Conservation (phyloP, 2,113 vertebrate species). For the Eulemur rufifrons region DNA sequence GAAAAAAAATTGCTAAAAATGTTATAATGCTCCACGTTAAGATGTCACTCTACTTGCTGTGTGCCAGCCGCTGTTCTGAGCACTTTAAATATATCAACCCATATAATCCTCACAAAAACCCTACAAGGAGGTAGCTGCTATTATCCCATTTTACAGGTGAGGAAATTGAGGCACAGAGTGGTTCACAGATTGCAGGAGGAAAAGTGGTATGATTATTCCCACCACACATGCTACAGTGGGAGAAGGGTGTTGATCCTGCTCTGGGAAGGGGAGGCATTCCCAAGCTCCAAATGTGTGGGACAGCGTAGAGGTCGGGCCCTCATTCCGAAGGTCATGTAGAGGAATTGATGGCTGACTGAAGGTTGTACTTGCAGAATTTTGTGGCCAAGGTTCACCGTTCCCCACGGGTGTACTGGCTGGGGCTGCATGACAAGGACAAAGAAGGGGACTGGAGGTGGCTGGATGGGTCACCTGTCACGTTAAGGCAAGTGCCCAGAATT, state of each 20-base stretch:
- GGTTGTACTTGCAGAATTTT: slow-evolving; percentile 57
- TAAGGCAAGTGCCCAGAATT: slow-evolving; percentile 59
- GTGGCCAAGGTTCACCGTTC: slow-evolving; percentile 41
- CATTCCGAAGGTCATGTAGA: no score
- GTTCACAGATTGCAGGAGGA: background rate
- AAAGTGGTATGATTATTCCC: background rate
- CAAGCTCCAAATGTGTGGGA: background rate
- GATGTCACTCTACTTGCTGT: background rate
- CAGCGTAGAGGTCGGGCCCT: background rate
- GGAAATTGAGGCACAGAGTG: background rate
- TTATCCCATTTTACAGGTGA: background rate
- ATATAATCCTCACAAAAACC: background rate
- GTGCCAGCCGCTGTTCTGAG: background rate
- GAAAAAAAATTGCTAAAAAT: background rate
- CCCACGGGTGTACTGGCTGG: slow-evolving; percentile 63
- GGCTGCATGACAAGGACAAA: slow-evolving; percentile 33
- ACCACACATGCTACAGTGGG: no score
- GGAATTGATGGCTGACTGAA: background rate
- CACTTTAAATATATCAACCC: background rate
- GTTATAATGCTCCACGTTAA: background rate
- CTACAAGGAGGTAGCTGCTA: background rate
- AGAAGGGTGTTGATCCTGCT: background rate
- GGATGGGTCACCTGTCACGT: slow-evolving; percentile 51
- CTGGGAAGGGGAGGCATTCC: background rate
- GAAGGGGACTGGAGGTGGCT: slow-evolving; percentile 73